Percentiles rank a stretch among this genome's conserved stretches.
These are phyloP conservation scores for Erannis defoliaria DNA, from an alignment of 2,888 invertebrate species.

Conservation along the genomic window DNA sequence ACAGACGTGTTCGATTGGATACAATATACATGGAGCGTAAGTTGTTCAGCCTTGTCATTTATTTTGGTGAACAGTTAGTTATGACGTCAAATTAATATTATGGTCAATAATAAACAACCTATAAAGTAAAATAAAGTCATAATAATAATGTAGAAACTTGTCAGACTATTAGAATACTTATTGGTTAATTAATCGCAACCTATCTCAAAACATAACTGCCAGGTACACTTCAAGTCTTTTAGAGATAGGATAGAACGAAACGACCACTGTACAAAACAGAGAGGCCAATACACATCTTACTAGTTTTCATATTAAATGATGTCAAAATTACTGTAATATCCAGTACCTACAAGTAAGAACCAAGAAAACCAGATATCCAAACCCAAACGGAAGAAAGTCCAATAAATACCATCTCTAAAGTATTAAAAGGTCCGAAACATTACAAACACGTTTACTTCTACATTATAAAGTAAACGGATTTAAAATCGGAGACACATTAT, in stretches of 20 bases:
- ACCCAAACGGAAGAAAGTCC: slow-evolving; percentile 20
- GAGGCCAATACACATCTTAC: too few species aligned
- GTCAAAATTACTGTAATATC: background rate
- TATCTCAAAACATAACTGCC: too few species aligned
- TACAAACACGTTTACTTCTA: slow-evolving; percentile 19
- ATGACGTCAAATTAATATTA: slow-evolving; percentile 14
- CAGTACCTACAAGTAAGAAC: background rate
- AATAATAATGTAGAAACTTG: background rate
- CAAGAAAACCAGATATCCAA: background rate
- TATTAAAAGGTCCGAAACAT: slow-evolving; percentile 6
- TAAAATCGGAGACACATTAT: slow-evolving; percentile 15
- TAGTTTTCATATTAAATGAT: too few species aligned
- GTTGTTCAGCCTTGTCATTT: slow-evolving; percentile 9
- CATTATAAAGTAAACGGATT: slow-evolving; percentile 19
- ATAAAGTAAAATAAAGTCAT: too few species aligned
- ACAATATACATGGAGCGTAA: background rate
- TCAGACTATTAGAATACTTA: background rate
- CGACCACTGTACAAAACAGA: too few species aligned
- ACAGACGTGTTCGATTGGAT: slow-evolving; percentile 6
- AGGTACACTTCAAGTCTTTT: too few species aligned
- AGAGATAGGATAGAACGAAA: too few species aligned
- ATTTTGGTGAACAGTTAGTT: background rate
- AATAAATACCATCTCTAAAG: slow-evolving; percentile 20
- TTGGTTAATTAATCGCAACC: too few species aligned
- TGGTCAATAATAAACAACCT: background rate